Base-by-base conservation (phyloP, 2,113 vertebrate species). In the Perognathus longimembris region DNA sequence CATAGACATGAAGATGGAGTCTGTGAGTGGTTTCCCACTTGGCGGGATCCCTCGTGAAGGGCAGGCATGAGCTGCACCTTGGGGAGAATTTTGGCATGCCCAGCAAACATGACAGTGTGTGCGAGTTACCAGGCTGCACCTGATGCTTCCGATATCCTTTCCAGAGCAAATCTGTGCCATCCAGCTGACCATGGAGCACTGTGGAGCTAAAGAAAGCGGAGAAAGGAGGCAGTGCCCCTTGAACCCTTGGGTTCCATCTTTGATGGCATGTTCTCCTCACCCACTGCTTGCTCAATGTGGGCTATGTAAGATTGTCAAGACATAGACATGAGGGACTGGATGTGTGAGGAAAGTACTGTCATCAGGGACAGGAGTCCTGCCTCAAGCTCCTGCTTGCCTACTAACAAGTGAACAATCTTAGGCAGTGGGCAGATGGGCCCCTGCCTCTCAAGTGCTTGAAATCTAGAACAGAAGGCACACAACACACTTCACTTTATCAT, bases 401-500 rank as follows among this genome's bases (percentile, higher is more conserved):
- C 34, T 64, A 82, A 91, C 42, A 12, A 84, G 84, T 30, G 12
- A 38, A 36, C 50, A 32, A 34, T 93, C 78, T 40, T 79, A 64
- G 70, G 78, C 64, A 36, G 34, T 28, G 26, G 70, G 90, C 93
- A 96, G 90, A 95, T 95, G 85, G 88, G 54, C 15, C 10, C 10
- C 70, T 92, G 45, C 42, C 50, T 88, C 82, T 90, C 20, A 79
- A 93, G 88, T 92, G 45, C 64, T 81, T 78, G 67, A 45, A 88
- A 91, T 93, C 74, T 75, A 95, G 77, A 94, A 94, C 81, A 95
- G 94, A 94, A 96, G 54, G 81, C 57, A 61, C 2, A 0, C 17
- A 91, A 73, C 88, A 93, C 88, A 95, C 89, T 96, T 92, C 77
- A 64, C 90, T 85, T 91, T 85, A 92, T 64, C 74, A 14, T 64